Evolutionary conservation across 1,140 invertebrate genomes (phyloP).

Genomic region (Aphidius gifuensis): DNA sequence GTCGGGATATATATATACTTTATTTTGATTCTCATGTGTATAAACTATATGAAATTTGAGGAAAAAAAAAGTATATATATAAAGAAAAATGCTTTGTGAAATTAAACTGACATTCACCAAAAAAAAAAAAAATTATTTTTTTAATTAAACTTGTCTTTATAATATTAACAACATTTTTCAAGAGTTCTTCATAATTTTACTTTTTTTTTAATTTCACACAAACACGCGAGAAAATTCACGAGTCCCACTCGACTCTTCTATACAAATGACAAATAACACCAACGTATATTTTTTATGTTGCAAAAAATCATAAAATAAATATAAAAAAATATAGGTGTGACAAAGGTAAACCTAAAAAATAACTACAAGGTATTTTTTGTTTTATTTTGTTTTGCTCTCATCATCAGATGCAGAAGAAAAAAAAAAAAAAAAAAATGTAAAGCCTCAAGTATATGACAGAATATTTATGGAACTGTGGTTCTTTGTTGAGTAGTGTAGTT

Average conservation of each 20-base stretch:
- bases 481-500: too few relatives aligned
- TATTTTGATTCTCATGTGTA: too few relatives aligned
- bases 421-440: too few relatives aligned
- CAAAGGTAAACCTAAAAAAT: too few relatives aligned
- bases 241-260: not conserved
- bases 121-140: not conserved
- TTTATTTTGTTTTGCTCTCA: not conserved
- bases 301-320: too few relatives aligned
- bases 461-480: too few relatives aligned
- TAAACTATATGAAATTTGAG: not conserved
- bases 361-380: not conserved
- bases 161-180: not conserved
- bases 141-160: not conserved
- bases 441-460: too few relatives aligned
- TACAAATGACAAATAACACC: not conserved
- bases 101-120: not conserved
- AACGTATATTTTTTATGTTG: not conserved
- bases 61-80: not conserved
- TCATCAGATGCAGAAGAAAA: too few relatives aligned
- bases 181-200: not conserved
- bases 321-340: too few relatives aligned
- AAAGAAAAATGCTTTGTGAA: not conserved
- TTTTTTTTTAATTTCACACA: not conserved
- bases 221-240: not conserved
- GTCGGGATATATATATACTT: too few relatives aligned